phyloP scores from a whole-genome alignment of 2,797 vertebrate genomes.

The Falco cherrug region DNA sequence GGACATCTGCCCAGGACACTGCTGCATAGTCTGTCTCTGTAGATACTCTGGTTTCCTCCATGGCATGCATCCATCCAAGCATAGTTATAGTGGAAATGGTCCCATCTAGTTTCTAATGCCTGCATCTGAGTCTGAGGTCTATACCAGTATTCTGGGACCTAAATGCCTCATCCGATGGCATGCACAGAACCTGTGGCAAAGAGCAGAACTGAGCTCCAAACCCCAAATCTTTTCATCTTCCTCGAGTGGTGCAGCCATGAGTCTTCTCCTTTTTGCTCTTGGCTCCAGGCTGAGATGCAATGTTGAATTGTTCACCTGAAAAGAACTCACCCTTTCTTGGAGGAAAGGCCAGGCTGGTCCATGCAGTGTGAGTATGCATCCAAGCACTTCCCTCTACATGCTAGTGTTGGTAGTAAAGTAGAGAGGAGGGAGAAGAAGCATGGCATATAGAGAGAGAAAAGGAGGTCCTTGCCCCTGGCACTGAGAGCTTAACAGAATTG shows the following conservation, averaged over 20 bases:
- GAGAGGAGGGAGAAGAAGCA: not conserved
- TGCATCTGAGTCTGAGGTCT: not conserved
- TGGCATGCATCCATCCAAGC: not conserved
- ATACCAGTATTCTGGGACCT: no score
- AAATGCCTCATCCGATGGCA: not conserved
- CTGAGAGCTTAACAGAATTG: not conserved
- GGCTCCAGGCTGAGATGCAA: not conserved
- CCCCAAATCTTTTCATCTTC: not conserved
- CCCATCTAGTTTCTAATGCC: not conserved
- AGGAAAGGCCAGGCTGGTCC: not conserved
- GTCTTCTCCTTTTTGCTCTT: not conserved
- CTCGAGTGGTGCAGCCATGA: not conserved
- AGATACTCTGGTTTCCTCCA: not conserved
- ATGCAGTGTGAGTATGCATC: not conserved
- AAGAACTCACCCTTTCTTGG: not conserved
- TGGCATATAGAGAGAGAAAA: not conserved
- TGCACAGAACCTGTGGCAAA: not conserved
- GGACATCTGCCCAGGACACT: not conserved
- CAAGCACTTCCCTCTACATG: fast-evolving
- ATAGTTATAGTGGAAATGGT: not conserved
- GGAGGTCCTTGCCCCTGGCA: not conserved
- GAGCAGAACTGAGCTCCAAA: not conserved
- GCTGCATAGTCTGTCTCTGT: not conserved
- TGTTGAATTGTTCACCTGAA: not conserved
- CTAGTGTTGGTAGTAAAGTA: not conserved